A percentile compares a stretch with the other conserved stretches of the same genome.
Evolutionary conservation across 1,140 invertebrate genomes (phyloP).

Genomic region (Dufourea novaeangliae): DNA sequence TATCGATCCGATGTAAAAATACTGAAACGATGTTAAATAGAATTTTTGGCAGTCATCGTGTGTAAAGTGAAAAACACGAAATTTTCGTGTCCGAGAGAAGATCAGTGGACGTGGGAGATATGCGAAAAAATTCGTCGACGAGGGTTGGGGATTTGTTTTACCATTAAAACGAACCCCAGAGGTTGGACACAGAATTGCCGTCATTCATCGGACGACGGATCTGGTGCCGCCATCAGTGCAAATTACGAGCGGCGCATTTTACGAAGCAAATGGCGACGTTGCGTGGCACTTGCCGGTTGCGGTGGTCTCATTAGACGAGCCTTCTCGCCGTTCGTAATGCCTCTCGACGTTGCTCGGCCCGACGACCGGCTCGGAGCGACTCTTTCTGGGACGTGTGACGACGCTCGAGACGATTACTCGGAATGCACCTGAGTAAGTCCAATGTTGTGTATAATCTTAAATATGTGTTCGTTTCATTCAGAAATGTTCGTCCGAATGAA

Average conservation of each 20-base stretch:
- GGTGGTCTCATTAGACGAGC: constrained; percentile 32
- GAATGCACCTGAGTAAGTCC: no score
- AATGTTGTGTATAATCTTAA: no score
- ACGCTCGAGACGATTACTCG: not conserved
- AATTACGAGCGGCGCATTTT: constrained; percentile 33
- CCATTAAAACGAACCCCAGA: constrained; percentile 14
- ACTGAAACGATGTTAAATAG: no score
- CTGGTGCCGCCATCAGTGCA: constrained; percentile 27
- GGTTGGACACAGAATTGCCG: constrained; percentile 25
- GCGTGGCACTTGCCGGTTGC: constrained; percentile 32
- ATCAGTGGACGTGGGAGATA: no score
- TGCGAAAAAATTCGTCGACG: no score
- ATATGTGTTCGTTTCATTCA: no score
- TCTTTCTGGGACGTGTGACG: constrained; percentile 12
- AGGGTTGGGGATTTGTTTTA: no score
- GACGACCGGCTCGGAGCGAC: not conserved
- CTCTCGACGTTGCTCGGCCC: constrained; percentile 18
- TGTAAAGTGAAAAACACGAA: no score
- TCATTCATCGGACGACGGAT: constrained; percentile 23
- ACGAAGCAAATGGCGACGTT: constrained; percentile 30
- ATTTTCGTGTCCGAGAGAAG: no score
- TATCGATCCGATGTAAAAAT: no score
- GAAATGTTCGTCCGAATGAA: no score
- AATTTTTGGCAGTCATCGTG: no score
- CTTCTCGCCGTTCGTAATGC: constrained; percentile 12